Percentiles rank a stretch among this genome's conserved stretches.
phyloP scores from a whole-genome alignment of 1,140 invertebrate species.

The Neoseiulus cucumeris region DNA sequence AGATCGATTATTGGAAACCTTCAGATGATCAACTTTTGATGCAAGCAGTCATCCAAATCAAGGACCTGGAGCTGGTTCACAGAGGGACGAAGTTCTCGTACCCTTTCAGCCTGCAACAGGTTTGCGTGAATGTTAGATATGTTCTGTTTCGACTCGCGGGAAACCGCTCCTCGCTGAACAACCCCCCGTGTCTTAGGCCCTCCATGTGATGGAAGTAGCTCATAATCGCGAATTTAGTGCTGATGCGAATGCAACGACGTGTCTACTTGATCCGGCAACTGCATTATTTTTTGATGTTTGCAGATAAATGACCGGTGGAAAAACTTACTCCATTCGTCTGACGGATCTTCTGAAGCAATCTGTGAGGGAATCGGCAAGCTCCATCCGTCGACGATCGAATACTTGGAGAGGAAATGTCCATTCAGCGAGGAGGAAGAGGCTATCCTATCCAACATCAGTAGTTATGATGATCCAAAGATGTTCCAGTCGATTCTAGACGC shows the following conservation, averaged over 20 bases:
- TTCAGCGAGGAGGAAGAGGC: neutral
- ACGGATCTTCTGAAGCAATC: slow-evolving; percentile 35
- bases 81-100: slow-evolving; percentile 86
- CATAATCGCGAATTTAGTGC: no score
- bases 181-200: no score
- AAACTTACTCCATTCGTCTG: neutral
- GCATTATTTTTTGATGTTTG: no score
- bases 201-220: no score
- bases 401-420: slow-evolving; percentile 21
- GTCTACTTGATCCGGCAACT: no score
- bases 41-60: slow-evolving; percentile 64
- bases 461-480: neutral
- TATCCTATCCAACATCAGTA: neutral
- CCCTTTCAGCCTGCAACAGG: slow-evolving; percentile 74
- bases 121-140: slow-evolving; percentile 90
- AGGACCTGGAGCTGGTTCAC: slow-evolving; percentile 66
- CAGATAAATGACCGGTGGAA: neutral
- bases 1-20: slow-evolving; percentile 86
- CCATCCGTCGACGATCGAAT: slow-evolving; percentile 16
- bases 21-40: slow-evolving; percentile 86
- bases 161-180: no score
- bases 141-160: slow-evolving; percentile 43
- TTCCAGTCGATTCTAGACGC: neutral
- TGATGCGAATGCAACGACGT: no score
- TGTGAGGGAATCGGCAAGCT: slow-evolving; percentile 63